phyloP scores from a whole-genome alignment of 1,140 invertebrate genomes.

The Drosophila cardini region DNA sequence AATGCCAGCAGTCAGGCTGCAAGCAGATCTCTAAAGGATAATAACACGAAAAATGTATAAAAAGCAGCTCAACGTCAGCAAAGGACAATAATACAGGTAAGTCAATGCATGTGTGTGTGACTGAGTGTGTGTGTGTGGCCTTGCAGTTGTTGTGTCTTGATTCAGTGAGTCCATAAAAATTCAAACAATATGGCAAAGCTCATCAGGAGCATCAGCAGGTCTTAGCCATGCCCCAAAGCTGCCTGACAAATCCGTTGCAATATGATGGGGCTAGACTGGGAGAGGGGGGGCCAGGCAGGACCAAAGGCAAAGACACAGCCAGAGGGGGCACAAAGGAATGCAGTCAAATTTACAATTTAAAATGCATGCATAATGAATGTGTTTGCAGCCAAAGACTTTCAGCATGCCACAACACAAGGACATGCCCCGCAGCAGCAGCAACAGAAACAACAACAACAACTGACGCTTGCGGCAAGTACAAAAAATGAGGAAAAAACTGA shows the following conservation, averaged over 20 bases:
- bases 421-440: constrained; percentile 28
- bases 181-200: constrained; percentile 75
- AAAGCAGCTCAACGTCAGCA: constrained; percentile 27
- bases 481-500: constrained; percentile 1
- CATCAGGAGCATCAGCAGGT: constrained; percentile 74
- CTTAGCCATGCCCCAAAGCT: constrained; percentile 62
- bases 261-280: not conserved
- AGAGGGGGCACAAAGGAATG: constrained; percentile 9
- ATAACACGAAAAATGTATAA: constrained; percentile 35
- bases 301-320: not conserved
- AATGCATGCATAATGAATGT: constrained; percentile 78
- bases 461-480: constrained; percentile 7
- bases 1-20: constrained; percentile 1
- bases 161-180: constrained; percentile 58
- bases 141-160: not conserved
- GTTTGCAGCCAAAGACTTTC: constrained; percentile 66
- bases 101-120: not conserved
- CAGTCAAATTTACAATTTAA: constrained; percentile 79
- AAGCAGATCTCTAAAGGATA: constrained; percentile 18
- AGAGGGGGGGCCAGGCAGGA: not conserved
- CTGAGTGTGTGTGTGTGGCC: constrained; percentile 1
- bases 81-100: not conserved
- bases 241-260: constrained; percentile 56
- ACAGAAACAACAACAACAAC: constrained; percentile 12
- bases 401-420: constrained; percentile 38